Conservation (phyloP, 2,113 vertebrate species). For the Microtus montanus region DNA sequence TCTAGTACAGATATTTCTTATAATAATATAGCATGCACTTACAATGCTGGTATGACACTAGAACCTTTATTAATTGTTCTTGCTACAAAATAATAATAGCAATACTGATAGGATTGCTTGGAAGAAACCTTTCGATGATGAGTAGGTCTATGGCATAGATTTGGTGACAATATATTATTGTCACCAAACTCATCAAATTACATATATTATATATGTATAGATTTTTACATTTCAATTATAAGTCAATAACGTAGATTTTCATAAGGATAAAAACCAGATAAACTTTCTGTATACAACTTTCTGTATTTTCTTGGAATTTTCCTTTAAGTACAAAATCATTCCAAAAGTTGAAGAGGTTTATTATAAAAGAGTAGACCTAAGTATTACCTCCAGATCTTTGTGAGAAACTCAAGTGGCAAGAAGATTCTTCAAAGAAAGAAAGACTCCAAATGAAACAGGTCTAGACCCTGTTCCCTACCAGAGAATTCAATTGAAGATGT, state of each 20-base stretch:
- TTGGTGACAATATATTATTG: background rate
- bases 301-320: background rate
- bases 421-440: background rate
- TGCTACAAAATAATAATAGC: background rate
- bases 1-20: background rate
- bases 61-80: background rate
- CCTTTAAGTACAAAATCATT: background rate
- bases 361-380: background rate
- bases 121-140: background rate
- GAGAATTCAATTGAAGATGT: background rate
- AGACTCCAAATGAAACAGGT: background rate
- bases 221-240: background rate
- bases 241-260: background rate
- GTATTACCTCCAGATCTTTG: background rate
- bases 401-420: background rate
- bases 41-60: background rate
- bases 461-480: background rate
- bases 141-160: background rate
- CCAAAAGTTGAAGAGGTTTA: background rate
- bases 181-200: background rate
- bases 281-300: background rate
- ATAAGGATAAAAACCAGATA: background rate
- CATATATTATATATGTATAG: background rate
- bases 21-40: background rate
- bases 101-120: background rate